phyloP scores from a whole-genome alignment of 2,888 invertebrate genomes.

The Dasypolia templi region DNA sequence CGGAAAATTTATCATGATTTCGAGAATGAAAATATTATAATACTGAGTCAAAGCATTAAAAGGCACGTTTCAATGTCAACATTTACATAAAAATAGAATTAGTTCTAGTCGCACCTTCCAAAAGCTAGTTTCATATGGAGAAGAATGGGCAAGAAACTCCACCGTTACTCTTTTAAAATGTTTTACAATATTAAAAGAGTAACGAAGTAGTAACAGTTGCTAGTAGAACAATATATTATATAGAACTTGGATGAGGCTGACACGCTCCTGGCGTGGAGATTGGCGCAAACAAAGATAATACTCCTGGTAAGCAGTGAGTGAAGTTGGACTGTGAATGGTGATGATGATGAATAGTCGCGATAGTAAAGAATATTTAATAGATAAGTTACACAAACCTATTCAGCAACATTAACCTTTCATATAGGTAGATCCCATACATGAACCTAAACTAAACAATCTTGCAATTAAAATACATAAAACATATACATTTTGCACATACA shows the following conservation, averaged over 20 bases:
- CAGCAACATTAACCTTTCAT: not conserved
- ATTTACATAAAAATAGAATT: no score
- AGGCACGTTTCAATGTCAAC: no score
- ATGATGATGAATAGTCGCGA: not conserved
- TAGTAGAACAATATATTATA: not conserved
- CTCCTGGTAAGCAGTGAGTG: not conserved
- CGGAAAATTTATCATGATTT: not conserved
- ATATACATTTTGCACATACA: not conserved
- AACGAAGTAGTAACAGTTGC: not conserved
- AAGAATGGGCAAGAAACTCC: no score
- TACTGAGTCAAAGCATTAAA: no score
- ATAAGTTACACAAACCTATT: not conserved
- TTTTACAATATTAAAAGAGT: no score
- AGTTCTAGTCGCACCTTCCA: no score
- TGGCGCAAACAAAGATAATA: not conserved
- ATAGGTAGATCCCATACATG: no score
- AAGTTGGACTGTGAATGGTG: no score
- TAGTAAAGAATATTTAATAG: not conserved
- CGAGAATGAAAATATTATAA: not conserved
- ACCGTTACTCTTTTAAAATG: no score
- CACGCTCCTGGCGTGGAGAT: not conserved
- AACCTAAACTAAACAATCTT: not conserved
- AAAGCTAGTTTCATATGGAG: no score
- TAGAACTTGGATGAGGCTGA: not conserved
- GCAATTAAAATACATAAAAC: not conserved